These are phyloP conservation scores for Lagopus muta DNA, from an alignment of 2,113 vertebrate species.

Conservation along the genomic window DNA sequence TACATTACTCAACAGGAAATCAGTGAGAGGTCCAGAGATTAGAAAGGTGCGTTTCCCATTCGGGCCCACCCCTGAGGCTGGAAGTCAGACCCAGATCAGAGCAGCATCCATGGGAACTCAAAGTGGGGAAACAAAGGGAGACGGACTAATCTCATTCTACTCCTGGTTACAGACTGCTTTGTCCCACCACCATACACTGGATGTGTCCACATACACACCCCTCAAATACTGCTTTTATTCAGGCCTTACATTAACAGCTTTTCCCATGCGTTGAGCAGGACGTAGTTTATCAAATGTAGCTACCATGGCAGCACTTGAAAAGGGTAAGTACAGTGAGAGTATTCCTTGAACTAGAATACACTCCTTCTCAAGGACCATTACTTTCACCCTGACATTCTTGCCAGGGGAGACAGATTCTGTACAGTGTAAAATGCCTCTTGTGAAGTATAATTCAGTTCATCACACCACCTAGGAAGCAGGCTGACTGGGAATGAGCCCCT, in stretches of 20 bases:
- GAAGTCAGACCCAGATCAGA: not conserved
- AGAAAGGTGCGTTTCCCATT: constrained; percentile 62
- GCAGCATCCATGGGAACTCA: not conserved
- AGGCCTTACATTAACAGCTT: not conserved
- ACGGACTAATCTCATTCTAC: not conserved
- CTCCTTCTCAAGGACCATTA: not conserved
- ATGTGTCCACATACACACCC: not conserved
- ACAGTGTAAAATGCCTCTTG: not conserved
- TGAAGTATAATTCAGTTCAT: not conserved
- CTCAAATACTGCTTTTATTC: not conserved
- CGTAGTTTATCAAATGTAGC: not conserved
- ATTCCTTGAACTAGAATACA: not conserved
- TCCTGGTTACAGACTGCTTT: not conserved
- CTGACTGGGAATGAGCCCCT: not conserved
- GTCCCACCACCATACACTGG: accelerated
- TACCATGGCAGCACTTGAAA: not conserved
- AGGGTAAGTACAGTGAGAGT: not conserved
- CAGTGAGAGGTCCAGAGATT: constrained; percentile 46
- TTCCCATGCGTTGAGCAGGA: not conserved
- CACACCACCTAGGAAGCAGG: not conserved
- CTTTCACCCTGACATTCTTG: not conserved
- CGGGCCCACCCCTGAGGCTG: not conserved
- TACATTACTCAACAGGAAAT: constrained; percentile 69
- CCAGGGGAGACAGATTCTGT: not conserved
- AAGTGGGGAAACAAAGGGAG: not conserved